A percentile compares a stretch with the other conserved stretches of the same genome.
phyloP scores from a whole-genome alignment of 2,888 invertebrate species.

The Stegana nigrithorax region DNA sequence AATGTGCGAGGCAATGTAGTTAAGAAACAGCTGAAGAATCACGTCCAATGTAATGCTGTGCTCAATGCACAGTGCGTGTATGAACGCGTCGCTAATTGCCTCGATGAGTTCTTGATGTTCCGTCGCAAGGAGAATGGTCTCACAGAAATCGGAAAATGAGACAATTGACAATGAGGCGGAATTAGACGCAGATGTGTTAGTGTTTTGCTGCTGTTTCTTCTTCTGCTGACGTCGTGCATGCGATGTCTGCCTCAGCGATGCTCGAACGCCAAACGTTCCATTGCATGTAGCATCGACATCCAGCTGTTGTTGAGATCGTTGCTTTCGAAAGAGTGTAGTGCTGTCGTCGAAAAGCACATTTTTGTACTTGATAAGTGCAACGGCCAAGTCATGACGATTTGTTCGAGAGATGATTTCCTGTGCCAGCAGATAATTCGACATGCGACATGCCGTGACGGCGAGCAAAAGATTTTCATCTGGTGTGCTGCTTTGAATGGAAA shows the following conservation, averaged over 20 bases:
- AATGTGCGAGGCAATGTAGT: conserved; percentile 76
- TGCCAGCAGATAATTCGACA: conserved; percentile 64
- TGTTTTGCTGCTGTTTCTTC: neutral
- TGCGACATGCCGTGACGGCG: conserved; percentile 64
- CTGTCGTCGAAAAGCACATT: conserved; percentile 66
- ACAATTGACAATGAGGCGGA: conserved; percentile 39
- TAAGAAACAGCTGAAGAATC: conserved; percentile 72
- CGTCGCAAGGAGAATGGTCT: conserved; percentile 61
- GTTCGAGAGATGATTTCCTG: conserved; percentile 55
- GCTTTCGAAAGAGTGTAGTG: conserved; percentile 51
- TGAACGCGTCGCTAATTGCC: conserved; percentile 65
- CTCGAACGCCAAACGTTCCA: conserved; percentile 13
- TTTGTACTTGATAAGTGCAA: conserved; percentile 60
- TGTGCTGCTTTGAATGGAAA: conserved; percentile 29
- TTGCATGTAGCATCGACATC: conserved; percentile 22
- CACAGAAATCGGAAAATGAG: conserved; percentile 66
- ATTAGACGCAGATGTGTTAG: neutral
- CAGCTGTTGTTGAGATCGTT: conserved; percentile 37
- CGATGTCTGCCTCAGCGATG: neutral
- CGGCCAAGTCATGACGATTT: conserved; percentile 55
- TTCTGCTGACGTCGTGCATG: neutral
- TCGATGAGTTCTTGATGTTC: conserved; percentile 60
- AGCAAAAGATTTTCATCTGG: conserved; percentile 60
- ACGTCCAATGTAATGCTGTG: conserved; percentile 63
- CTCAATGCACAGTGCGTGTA: conserved; percentile 64